A percentile compares a stretch with the other conserved stretches of the same genome.
phyloP scores from a whole-genome alignment of 2,113 vertebrate genomes.

The Pseudopipra pipra region DNA sequence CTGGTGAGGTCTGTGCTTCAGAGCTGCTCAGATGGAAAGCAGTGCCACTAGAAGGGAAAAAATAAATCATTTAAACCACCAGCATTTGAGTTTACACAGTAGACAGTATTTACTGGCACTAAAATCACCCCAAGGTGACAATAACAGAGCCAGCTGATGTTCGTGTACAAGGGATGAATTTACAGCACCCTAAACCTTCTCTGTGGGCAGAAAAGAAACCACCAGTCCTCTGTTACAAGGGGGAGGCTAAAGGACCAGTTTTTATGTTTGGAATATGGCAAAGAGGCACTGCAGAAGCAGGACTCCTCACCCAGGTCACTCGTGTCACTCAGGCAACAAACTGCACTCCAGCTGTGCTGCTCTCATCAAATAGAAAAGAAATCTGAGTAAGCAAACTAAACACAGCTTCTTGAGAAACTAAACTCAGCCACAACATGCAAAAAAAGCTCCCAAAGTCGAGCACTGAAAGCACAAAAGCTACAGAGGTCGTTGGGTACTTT shows the following conservation, averaged over 20 bases:
- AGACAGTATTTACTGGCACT: too few relatives aligned
- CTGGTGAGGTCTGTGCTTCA: not conserved
- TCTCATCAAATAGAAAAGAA: not conserved
- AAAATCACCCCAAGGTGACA: not conserved
- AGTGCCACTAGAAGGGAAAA: not conserved
- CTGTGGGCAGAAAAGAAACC: not conserved
- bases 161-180: not conserved
- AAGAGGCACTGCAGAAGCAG: not conserved
- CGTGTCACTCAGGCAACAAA: rapidly evolving
- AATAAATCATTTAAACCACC: not conserved
- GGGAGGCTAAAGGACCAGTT: too few relatives aligned
- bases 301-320: not conserved
- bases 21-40: not conserved
- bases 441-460: not conserved
- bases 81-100: not conserved
- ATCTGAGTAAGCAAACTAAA: not conserved
- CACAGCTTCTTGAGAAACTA: not conserved
- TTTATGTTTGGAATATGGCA: not conserved
- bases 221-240: not conserved
- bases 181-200: not conserved
- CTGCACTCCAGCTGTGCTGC: not conserved
- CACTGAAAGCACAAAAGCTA: not conserved
- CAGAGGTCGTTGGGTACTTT: not conserved
- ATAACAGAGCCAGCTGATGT: not conserved
- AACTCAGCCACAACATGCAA: not conserved